These are phyloP conservation scores for Chlorops oryzae DNA, from an alignment of 1,140 invertebrate genomes.

Conservation along the genomic window DNA sequence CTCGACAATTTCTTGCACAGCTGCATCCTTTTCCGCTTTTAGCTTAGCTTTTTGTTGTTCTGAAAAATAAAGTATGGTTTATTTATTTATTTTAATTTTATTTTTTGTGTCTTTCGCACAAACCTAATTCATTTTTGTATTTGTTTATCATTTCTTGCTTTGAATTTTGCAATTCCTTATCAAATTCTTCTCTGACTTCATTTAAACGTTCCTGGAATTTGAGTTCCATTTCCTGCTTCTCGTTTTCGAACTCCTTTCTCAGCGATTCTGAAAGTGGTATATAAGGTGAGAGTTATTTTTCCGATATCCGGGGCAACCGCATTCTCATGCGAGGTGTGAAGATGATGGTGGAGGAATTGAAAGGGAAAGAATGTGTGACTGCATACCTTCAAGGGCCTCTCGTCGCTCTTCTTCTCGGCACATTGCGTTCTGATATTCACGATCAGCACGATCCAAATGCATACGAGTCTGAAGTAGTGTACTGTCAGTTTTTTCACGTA, in stretches of 20 bases:
- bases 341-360: too few relatives aligned
- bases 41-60: conserved; percentile 53
- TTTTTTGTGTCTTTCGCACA: conserved; percentile 13
- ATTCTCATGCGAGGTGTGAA: not conserved
- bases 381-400: conserved; percentile 32
- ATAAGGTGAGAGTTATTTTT: not conserved
- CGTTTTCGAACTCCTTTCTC: conserved; percentile 33
- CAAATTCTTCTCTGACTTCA: conserved; percentile 46
- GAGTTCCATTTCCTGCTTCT: conserved; percentile 44
- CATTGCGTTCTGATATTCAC: conserved; percentile 53
- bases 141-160: conserved; percentile 53
- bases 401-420: conserved; percentile 52
- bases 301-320: not conserved
- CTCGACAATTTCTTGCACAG: conserved; percentile 50
- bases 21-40: conserved; percentile 52
- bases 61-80: conserved; percentile 17
- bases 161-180: conserved; percentile 35
- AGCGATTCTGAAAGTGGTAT: conserved; percentile 16
- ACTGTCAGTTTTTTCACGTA: conserved; percentile 41
- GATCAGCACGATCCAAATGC: conserved; percentile 45
- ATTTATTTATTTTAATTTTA: not conserved
- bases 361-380: too few relatives aligned
- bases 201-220: conserved; percentile 39
- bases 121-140: conserved; percentile 57
- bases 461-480: conserved; percentile 43